Conservation (phyloP, 1,140 invertebrate genomes). For the Drosophila micromelanica region DNA sequence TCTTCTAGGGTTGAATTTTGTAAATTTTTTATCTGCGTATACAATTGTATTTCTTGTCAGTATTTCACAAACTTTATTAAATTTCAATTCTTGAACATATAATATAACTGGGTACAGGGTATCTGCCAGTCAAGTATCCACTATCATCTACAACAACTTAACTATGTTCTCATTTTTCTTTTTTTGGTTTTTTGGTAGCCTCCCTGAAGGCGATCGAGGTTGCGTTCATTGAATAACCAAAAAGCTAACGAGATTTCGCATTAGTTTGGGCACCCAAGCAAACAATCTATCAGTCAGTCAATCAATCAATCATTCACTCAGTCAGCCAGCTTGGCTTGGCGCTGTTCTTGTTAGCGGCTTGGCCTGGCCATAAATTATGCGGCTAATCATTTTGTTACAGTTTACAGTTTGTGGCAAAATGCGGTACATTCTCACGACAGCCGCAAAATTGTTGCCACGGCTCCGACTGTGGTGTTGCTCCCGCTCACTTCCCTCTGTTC, state of each 20-base stretch:
- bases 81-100: too few relatives aligned
- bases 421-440: slow-evolving; percentile 60
- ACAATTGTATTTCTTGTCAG: too few relatives aligned
- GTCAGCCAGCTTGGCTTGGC: slow-evolving; percentile 7
- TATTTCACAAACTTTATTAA: too few relatives aligned
- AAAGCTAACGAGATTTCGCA: slow-evolving; percentile 50
- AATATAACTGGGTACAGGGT: too few relatives aligned
- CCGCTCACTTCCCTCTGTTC: not conserved
- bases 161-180: slow-evolving; percentile 1
- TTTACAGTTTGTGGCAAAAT: slow-evolving; percentile 44
- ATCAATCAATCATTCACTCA: slow-evolving; percentile 35
- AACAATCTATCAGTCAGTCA: slow-evolving; percentile 50
- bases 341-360: slow-evolving; percentile 59
- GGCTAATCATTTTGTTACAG: slow-evolving; percentile 80
- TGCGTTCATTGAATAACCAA: slow-evolving; percentile 54
- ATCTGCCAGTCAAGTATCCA: not conserved
- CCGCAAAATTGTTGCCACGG: slow-evolving; percentile 37
- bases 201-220: slow-evolving; percentile 31
- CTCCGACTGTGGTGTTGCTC: not conserved
- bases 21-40: too few relatives aligned
- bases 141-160: not conserved
- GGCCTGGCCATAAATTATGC: slow-evolving; percentile 70
- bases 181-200: slow-evolving; percentile 8
- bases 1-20: too few relatives aligned
- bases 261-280: slow-evolving; percentile 53